Conservation (phyloP, 2,888 invertebrate genomes). For the Drosophila seclusa region DNA sequence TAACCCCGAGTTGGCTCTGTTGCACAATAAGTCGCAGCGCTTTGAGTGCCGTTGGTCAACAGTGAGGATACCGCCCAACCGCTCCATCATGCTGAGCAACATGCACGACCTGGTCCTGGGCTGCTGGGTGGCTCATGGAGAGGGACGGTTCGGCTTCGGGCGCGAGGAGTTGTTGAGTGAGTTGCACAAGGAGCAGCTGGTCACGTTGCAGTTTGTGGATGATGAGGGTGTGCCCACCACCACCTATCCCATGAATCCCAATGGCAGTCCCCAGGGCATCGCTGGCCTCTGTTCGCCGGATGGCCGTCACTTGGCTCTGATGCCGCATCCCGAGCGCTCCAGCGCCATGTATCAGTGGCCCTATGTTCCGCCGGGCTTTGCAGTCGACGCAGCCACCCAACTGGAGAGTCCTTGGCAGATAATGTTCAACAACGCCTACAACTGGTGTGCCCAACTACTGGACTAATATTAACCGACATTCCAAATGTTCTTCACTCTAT, state of each 20-base stretch:
- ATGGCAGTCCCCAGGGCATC: constrained; percentile 93
- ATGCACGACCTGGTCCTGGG: constrained; percentile 96
- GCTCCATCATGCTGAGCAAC: constrained; percentile 93
- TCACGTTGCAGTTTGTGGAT: constrained; percentile 94
- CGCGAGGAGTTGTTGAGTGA: constrained; percentile 85
- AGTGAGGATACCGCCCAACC: constrained; percentile 88
- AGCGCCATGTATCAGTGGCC: constrained; percentile 96
- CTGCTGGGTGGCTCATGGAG: constrained; percentile 98
- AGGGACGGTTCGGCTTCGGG: constrained; percentile 91
- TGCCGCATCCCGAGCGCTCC: constrained; percentile 99
- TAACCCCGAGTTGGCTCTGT: constrained; percentile 88
- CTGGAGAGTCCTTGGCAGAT: constrained; percentile 94
- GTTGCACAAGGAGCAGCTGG: constrained; percentile 87
- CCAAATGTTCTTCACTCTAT: neutral
- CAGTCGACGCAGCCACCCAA: constrained; percentile 70
- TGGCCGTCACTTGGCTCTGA: constrained; percentile 98
- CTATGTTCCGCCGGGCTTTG: constrained; percentile 87
- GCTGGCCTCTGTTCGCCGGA: constrained; percentile 95
- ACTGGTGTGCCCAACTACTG: constrained; percentile 86
- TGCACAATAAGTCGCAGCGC: constrained; percentile 95
- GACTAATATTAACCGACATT: constrained; percentile 1
- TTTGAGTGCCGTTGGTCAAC: constrained; percentile 92
- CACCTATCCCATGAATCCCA: constrained; percentile 97
- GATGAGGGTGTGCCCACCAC: constrained; percentile 91
- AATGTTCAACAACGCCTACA: constrained; percentile 95